Evolutionary conservation across 2,888 invertebrate genomes (phyloP).

Genomic region (Polydesmus complanatus): DNA sequence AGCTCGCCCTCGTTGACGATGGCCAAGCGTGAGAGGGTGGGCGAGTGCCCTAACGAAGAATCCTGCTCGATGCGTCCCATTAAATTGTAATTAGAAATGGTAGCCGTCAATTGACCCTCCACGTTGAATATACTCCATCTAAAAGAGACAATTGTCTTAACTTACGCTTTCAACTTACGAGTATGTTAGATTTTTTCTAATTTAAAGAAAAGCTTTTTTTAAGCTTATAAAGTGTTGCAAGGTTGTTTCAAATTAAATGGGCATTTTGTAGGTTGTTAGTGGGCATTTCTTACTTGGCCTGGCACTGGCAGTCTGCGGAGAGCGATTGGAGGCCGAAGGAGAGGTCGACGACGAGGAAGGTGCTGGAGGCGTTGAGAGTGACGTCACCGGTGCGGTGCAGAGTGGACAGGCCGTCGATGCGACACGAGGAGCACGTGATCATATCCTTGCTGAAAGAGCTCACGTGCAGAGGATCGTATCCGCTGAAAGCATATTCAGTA

Average conservation of each 20-base stretch:
- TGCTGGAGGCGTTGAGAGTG: background rate
- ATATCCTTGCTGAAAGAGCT: background rate
- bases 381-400: slow-evolving; percentile 9
- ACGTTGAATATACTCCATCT: slow-evolving; percentile 7
- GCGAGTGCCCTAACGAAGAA: background rate
- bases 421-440: background rate
- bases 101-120: background rate
- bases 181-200: too few species aligned
- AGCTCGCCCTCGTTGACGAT: slow-evolving; percentile 8
- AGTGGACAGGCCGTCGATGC: slow-evolving; percentile 3
- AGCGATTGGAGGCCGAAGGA: background rate
- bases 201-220: too few species aligned
- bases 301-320: slow-evolving; percentile 5
- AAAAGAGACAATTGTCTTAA: too few species aligned
- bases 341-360: background rate
- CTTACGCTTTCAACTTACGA: too few species aligned
- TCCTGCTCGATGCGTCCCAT: background rate
- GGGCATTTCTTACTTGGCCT: slow-evolving; percentile 3
- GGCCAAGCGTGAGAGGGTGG: background rate
- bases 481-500: background rate
- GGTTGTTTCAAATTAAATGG: too few species aligned
- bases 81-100: background rate
- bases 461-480: slow-evolving; percentile 4
- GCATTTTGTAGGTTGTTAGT: too few species aligned
- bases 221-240: too few species aligned